These are phyloP conservation scores for Uria aalge DNA, from an alignment of 2,113 vertebrate species.

Conservation along the genomic window DNA sequence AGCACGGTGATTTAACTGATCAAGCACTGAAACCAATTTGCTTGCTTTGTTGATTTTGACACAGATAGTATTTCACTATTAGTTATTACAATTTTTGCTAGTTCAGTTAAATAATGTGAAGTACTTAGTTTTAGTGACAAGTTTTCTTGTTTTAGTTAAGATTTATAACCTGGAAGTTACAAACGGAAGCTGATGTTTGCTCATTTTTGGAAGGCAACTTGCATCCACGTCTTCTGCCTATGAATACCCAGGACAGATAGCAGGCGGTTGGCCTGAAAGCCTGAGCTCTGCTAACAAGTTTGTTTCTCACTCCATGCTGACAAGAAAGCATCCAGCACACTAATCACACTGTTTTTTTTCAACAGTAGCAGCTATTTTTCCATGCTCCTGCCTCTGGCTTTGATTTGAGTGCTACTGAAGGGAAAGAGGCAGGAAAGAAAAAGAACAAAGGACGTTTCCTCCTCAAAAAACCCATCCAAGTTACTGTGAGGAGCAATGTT, in stretches of 20 bases:
- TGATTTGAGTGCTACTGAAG: not conserved
- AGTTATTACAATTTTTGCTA: not conserved
- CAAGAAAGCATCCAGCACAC: not conserved
- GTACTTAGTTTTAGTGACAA: not conserved
- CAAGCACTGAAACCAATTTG: not conserved
- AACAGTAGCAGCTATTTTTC: not conserved
- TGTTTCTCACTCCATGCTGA: not conserved
- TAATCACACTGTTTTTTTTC: not conserved
- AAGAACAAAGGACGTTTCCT: not conserved
- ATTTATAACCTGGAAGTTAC: not conserved
- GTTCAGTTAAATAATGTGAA: not conserved
- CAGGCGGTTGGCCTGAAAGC: not conserved
- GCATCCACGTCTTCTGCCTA: not conserved
- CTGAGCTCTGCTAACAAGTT: not conserved
- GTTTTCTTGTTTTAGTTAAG: not conserved
- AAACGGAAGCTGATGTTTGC: not conserved
- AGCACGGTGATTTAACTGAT: not conserved
- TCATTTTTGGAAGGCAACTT: not conserved
- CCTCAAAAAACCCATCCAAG: not conserved
- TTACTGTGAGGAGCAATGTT: not conserved
- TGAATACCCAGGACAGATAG: not conserved
- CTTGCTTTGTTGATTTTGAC: conserved; percentile 1
- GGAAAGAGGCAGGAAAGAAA: not conserved
- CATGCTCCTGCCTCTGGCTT: not conserved
- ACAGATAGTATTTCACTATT: not conserved